Evolutionary conservation across 1,140 invertebrate species (phyloP), one percentile per base, ranked within the genome.

Genomic region (Solen grandis): DNA sequence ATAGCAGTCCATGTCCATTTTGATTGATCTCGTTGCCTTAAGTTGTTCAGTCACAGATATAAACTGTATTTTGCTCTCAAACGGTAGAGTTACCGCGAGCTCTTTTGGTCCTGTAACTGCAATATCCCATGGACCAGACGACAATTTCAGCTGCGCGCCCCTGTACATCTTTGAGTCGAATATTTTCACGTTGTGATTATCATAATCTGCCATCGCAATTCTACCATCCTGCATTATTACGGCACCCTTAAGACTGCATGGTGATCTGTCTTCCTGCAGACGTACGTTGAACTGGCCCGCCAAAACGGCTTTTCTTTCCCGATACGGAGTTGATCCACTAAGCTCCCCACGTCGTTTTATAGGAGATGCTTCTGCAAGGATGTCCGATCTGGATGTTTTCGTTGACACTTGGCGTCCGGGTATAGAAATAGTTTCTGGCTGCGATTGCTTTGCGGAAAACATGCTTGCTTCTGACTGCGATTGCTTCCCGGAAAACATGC

Each of bases 41-140:
- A 78, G 31, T 2, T 57, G 50, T 19, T 78, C 65, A 1, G 63
- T 78, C 8, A 78, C 63, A 5, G 75, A 41, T 5, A 78, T 78
- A 38, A 78, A 78, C 54, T 78, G 75, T 38, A 78, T 78, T 38
- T 78, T 78, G 54, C 75, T 78, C 60, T 78, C 75, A 66, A 78
- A 78, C 16, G 75, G 75, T n/a, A 78, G 57, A 0, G 75, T 66
- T 19, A 78, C 75, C 0, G 75, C 75, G 19, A 78, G 27, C 52
- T 78, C 75, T 59, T 68, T 78, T 19, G 75, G 75, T 10, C 75
- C 75, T 2, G 75, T 78, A 8, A 78, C 75, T 60, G 65, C 75
- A 25, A 78, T 35, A 36, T 78, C 75, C 75, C 75, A 78, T 8
- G 75, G 75, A 29, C 75, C 75, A 33, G 75, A 78, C 16, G 75